phyloP scores from a whole-genome alignment of 2,888 invertebrate species.

The Brachylomia viminalis region DNA sequence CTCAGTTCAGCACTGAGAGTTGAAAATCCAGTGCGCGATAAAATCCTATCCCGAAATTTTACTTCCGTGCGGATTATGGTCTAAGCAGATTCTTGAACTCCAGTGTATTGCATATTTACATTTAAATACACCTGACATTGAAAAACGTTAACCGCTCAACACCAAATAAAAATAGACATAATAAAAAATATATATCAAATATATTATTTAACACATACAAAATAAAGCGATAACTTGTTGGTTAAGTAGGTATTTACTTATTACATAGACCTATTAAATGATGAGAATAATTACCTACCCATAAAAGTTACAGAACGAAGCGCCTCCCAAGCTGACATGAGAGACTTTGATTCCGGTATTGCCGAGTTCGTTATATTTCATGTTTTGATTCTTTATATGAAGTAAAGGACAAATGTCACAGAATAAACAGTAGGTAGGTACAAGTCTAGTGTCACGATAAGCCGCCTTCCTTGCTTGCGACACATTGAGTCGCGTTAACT shows the following conservation, averaged over 20 bases:
- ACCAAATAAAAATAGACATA: too few relatives aligned
- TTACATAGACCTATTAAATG: not conserved
- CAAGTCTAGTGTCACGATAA: constrained; percentile 43
- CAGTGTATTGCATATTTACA: not conserved
- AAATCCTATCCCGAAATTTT: too few relatives aligned
- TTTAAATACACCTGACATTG: not conserved
- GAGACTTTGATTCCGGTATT: constrained; percentile 94
- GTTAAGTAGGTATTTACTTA: not conserved
- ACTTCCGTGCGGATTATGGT: too few relatives aligned
- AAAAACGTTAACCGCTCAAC: not conserved
- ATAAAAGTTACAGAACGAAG: constrained; percentile 93
- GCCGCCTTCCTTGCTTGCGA: constrained; percentile 20
- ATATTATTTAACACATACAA: too few relatives aligned
- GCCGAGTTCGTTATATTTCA: constrained; percentile 94
- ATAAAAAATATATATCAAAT: too few relatives aligned
- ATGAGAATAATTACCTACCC: constrained; percentile 92
- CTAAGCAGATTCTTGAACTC: not conserved
- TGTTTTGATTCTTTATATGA: constrained; percentile 73
- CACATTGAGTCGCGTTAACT: constrained; percentile 41
- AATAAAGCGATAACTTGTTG: not conserved
- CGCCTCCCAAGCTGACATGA: constrained; percentile 94
- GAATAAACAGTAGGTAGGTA: too few relatives aligned
- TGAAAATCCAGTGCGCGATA: too few relatives aligned
- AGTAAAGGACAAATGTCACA: too few relatives aligned
- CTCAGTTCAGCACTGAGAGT: too few relatives aligned